Evolutionary conservation across 2,888 invertebrate species (phyloP).

Genomic region (Labia minor): DNA sequence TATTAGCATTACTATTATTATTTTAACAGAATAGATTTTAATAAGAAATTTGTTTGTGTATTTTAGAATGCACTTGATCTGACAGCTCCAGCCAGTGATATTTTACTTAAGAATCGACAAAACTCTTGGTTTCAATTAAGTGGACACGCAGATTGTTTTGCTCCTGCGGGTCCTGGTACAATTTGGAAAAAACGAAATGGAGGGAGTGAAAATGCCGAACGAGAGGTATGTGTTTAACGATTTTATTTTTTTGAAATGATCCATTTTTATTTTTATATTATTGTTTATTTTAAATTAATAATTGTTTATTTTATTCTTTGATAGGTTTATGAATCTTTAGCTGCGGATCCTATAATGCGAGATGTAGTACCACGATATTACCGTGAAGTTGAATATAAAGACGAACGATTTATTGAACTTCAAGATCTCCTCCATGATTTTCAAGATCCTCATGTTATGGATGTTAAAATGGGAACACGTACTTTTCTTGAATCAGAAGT

Average conservation of each 20-base stretch:
- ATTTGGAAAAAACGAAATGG: conserved; percentile 81
- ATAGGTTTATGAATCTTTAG: conserved; percentile 59
- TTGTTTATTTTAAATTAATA: conserved; percentile 32
- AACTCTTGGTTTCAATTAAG: conserved; percentile 80
- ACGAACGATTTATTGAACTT: conserved; percentile 82
- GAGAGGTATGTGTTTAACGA: conserved; percentile 41
- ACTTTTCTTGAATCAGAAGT: conserved; percentile 95
- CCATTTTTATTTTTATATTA: not conserved
- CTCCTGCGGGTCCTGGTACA: conserved; percentile 84
- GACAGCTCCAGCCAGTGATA: conserved; percentile 81
- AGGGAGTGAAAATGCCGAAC: conserved; percentile 59
- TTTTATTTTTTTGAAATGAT: not conserved
- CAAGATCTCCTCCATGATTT: conserved; percentile 88
- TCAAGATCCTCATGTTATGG: conserved; percentile 87
- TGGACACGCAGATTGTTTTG: conserved; percentile 85
- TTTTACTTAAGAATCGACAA: conserved; percentile 48
- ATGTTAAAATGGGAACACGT: conserved; percentile 92
- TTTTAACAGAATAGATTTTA: too few species aligned
- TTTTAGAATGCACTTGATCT: conserved; percentile 81
- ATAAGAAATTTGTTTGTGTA: not conserved
- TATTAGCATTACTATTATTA: too few species aligned
- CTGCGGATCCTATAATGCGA: conserved; percentile 58
- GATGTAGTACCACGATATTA: conserved; percentile 74
- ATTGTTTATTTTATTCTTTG: too few species aligned
- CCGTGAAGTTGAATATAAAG: conserved; percentile 66